Evolutionary conservation across 1,140 invertebrate species (phyloP).

Genomic region (Polypedilum vanderplanki): DNA sequence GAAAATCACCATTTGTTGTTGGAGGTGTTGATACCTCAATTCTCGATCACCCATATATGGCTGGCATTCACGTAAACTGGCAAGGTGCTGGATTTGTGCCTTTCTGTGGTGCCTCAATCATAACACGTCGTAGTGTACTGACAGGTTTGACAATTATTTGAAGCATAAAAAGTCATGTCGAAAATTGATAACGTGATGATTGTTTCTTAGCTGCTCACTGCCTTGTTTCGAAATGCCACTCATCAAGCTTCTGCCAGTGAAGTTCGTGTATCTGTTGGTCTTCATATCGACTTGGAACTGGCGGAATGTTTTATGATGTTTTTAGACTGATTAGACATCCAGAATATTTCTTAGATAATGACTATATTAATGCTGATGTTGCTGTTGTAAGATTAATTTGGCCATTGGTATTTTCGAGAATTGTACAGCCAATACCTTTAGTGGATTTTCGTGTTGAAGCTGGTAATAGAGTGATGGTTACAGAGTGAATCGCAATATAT

Average conservation of each 20-base stretch:
- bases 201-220: neutral
- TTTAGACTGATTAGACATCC: neutral
- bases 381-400: neutral
- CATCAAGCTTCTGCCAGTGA: neutral
- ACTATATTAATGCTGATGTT: neutral
- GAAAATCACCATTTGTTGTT: neutral
- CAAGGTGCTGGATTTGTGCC: neutral
- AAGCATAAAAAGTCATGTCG: too few relatives aligned
- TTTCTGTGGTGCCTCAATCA: neutral
- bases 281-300: neutral
- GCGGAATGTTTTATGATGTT: neutral
- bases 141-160: too few relatives aligned
- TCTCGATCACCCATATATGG: neutral
- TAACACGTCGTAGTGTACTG: neutral
- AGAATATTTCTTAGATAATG: neutral
- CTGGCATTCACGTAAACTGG: neutral
- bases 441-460: neutral
- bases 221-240: neutral
- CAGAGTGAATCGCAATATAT: neutral
- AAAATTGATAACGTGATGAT: too few relatives aligned
- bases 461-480: neutral
- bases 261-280: neutral
- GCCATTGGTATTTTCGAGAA: neutral
- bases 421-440: neutral
- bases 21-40: neutral